Percentiles rank a stretch among this genome's conserved stretches.
These are phyloP conservation scores for Timandra comae DNA, from an alignment of 2,888 invertebrate genomes.

Conservation along the genomic window DNA sequence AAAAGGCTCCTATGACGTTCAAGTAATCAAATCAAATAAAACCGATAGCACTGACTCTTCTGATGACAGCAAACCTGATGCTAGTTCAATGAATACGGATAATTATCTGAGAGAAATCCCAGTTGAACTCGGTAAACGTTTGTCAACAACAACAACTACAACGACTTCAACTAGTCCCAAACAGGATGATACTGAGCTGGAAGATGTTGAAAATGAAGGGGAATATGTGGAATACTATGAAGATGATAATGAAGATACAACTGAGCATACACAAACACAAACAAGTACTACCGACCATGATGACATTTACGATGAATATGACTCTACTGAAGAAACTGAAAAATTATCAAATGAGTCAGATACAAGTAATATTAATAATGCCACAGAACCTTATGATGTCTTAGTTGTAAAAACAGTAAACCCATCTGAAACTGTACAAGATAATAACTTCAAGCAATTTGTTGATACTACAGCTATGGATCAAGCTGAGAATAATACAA, in stretches of 20 bases:
- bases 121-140: slow-evolving; percentile 25
- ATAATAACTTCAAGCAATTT: slow-evolving; percentile 78
- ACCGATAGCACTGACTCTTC: slow-evolving; percentile 31
- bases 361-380: slow-evolving; percentile 20
- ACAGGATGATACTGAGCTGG: slow-evolving; percentile 37
- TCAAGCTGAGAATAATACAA: slow-evolving; percentile 55
- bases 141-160: slow-evolving; percentile 25
- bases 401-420: slow-evolving; percentile 75
- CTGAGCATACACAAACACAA: slow-evolving; percentile 37
- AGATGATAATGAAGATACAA: slow-evolving; percentile 57
- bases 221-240: slow-evolving; percentile 64
- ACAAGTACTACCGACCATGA: slow-evolving; percentile 40
- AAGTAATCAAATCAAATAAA: slow-evolving; percentile 71
- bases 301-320: slow-evolving; percentile 68
- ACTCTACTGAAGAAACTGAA: slow-evolving; percentile 57
- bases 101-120: slow-evolving; percentile 45
- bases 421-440: slow-evolving; percentile 58
- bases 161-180: slow-evolving; percentile 26
- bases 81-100: slow-evolving; percentile 58
- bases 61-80: slow-evolving; percentile 62
- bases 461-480: slow-evolving; percentile 77
- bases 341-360: slow-evolving; percentile 32
- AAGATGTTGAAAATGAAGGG: slow-evolving; percentile 46
- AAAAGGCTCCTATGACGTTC: slow-evolving; percentile 67
- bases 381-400: slow-evolving; percentile 66